Conservation (phyloP, 2,113 vertebrate genomes). For the Verasper variegatus region DNA sequence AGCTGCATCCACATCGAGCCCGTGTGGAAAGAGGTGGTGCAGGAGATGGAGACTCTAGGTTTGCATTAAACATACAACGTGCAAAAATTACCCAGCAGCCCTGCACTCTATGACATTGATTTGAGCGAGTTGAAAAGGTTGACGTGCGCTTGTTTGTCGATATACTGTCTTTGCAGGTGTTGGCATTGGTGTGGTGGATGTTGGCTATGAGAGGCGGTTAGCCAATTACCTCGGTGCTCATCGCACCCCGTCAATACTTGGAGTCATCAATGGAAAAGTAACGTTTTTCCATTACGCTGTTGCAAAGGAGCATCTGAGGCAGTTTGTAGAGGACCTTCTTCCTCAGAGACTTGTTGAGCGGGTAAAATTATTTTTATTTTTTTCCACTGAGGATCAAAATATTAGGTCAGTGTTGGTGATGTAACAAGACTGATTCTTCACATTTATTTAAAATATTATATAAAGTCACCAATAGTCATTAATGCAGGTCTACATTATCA, state of each 20-base stretch:
- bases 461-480: no score
- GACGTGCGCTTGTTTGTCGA: background rate
- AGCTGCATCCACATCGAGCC: conserved; percentile 98
- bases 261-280: conserved; percentile 91
- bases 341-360: conserved; percentile 92
- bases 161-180: conserved; percentile 83
- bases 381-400: no score
- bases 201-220: conserved; percentile 91
- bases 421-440: no score
- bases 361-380: conserved; percentile 71
- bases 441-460: no score
- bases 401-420: no score
- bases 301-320: conserved; percentile 88
- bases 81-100: background rate
- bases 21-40: conserved; percentile 94
- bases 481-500: no score
- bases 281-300: conserved; percentile 95
- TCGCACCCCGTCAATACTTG: conserved; percentile 93
- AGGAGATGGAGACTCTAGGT: conserved; percentile 93
- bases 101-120: background rate
- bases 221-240: conserved; percentile 95
- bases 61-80: conserved; percentile 7
- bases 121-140: no score
- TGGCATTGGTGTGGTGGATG: conserved; percentile 94
- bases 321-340: conserved; percentile 94